phyloP scores from a whole-genome alignment of 2,113 vertebrate species.

The Tachysurus vachellii region DNA sequence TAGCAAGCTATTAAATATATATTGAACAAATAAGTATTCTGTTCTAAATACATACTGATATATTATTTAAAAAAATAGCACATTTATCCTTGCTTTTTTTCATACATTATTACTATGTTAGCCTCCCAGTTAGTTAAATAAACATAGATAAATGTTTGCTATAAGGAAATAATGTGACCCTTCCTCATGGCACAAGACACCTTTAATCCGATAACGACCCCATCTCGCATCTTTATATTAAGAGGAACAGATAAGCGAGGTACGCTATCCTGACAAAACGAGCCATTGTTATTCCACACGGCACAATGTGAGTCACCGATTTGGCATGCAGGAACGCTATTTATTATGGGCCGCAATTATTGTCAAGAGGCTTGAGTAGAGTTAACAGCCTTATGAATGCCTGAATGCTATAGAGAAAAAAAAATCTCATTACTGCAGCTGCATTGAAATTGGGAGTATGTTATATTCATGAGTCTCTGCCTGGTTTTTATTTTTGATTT shows the following conservation, averaged over 20 bases:
- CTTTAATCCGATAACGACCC: constrained; percentile 45
- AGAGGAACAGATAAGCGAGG: constrained; percentile 42
- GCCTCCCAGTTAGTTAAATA: neutral
- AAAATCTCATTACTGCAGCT: constrained; percentile 38
- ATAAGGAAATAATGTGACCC: constrained; percentile 41
- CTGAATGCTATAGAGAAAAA: constrained; percentile 26
- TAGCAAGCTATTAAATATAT: constrained; percentile 8
- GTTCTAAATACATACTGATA: neutral
- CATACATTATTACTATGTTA: neutral
- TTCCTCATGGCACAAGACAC: constrained; percentile 41
- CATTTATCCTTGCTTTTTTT: neutral
- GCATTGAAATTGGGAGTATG: constrained; percentile 15
- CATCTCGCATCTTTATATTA: constrained; percentile 45
- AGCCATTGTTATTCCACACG: constrained; percentile 48
- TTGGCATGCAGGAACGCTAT: constrained; percentile 48
- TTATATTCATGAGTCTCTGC: constrained; percentile 29
- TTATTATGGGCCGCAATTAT: constrained; percentile 55
- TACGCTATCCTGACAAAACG: constrained; percentile 38
- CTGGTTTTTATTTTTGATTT: constrained; percentile 12
- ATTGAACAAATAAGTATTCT: neutral
- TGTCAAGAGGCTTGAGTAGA: constrained; percentile 48
- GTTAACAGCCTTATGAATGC: constrained; percentile 49
- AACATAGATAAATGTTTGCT: constrained; percentile 13
- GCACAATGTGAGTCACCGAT: constrained; percentile 47
- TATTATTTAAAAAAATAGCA: neutral